Base-by-base conservation (phyloP, 1,140 invertebrate genomes). In the Drosophila orena region DNA sequence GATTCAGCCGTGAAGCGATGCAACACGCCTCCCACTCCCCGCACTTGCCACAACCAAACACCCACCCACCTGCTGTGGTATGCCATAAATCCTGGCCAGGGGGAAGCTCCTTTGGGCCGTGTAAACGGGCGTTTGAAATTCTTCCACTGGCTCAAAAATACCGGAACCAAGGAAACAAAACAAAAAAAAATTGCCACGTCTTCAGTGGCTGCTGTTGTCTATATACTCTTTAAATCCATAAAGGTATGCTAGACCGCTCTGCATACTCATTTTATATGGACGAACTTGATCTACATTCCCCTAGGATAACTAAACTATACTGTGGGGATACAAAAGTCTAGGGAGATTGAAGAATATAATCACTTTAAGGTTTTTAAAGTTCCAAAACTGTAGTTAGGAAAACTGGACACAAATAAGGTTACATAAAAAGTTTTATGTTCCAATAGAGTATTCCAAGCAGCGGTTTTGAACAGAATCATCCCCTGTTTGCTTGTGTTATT, bases 131-230 rank as follows among this genome's bases (percentile, higher is more conserved):
- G 59, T 37, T 40, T 52, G 11, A 71, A 79, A 77, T 79, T 58
- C 74, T 79, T 73, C 49, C 64, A 62, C 58, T 73, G 44, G 52
- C 47, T 65, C 56, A 58, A 52, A 47, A 40, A 60, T 60, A 43
- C 62, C 83, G 83, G 70, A 79, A 84, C 84, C 83, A 88, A 88
- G 83, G 83, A 88, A 84, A 89, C 84, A 88, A 76, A 79, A 79
- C 79, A 89, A 77, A 46, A 77, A 46, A 60, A 68, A 49, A 38
- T 53, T 69, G 59, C 53, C 52, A 52, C 53, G 38, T 40, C 49
- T 70, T 59, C 80, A 68, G 53, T 62, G 56, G 44, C 35, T 71
- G 58, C 70, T 77, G 49, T 61, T 57, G 37, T 53, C 44, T 17
- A 24, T 43, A 65, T 44, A 53, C 60, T 27, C 64, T 68, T 52